These are phyloP conservation scores for Ceratosolen fusciceps DNA, from an alignment of 1,140 invertebrate genomes.

Conservation along the genomic window DNA sequence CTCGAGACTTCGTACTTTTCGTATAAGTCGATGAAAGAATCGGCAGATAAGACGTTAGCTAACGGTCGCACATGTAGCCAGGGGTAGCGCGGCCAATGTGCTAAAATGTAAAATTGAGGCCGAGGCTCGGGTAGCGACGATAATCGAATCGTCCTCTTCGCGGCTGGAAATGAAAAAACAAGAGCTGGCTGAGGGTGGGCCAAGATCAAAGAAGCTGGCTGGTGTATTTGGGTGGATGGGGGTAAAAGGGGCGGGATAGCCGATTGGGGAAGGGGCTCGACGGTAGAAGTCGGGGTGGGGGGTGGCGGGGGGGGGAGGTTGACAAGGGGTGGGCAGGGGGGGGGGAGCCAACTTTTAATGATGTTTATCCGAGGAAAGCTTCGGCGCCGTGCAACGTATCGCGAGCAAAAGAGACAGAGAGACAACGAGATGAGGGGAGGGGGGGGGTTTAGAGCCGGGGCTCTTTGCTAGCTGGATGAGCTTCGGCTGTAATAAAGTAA, in stretches of 20 bases:
- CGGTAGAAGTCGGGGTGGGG: neutral
- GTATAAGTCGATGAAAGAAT: too few species aligned
- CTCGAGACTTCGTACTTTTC: too few species aligned
- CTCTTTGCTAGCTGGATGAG: constrained; percentile 5
- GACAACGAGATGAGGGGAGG: neutral
- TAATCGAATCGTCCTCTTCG: too few species aligned
- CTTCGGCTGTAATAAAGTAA: constrained; percentile 24
- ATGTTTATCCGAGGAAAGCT: constrained; percentile 33
- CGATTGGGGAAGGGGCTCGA: neutral
- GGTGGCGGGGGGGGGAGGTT: neutral
- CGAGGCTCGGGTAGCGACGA: too few species aligned
- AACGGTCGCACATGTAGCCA: too few species aligned
- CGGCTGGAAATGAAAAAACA: too few species aligned
- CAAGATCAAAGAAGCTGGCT: too few species aligned
- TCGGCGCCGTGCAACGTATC: neutral
- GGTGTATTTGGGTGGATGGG: too few species aligned
- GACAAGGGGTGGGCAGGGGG: neutral
- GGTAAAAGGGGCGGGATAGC: neutral
- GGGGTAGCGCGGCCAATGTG: too few species aligned
- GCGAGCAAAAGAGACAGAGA: neutral
- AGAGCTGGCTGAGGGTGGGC: too few species aligned
- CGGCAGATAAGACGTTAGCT: too few species aligned
- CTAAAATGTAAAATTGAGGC: too few species aligned
- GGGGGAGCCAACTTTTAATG: constrained; percentile 20
- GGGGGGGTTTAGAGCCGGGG: neutral